Conservation (phyloP, 2,797 vertebrate genomes). For the Rhinophrynus dorsalis region DNA sequence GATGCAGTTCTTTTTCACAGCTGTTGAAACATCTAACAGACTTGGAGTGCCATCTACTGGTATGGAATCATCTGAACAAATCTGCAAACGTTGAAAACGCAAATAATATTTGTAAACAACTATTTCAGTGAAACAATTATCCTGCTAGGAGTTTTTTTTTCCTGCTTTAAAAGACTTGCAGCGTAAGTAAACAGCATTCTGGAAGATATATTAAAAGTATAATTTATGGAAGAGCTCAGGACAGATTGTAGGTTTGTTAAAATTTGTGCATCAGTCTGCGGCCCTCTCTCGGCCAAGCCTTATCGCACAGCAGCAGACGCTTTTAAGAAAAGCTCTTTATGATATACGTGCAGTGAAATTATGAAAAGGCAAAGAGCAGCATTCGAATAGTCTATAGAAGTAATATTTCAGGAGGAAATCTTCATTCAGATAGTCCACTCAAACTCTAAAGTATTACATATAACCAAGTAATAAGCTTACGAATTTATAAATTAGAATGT, state of each 20-base stretch:
- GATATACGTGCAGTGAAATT: conserved; percentile 49
- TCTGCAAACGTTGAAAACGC: background rate
- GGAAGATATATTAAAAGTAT: conserved; percentile 30
- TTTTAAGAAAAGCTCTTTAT: conserved; percentile 48
- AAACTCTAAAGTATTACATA: conserved; percentile 34
- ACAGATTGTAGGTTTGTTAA: conserved; percentile 44
- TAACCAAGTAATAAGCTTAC: conserved; percentile 34
- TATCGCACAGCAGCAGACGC: conserved; percentile 42
- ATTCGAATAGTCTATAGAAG: conserved; percentile 30
- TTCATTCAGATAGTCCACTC: conserved; percentile 43
- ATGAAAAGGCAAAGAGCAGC: conserved; percentile 39
- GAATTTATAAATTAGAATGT: conserved; percentile 41
- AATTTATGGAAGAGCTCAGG: conserved; percentile 25
- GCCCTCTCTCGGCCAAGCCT: conserved; percentile 11
- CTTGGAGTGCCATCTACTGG: conserved; percentile 35
- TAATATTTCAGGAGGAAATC: conserved; percentile 45
- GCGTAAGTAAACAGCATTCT: conserved; percentile 38
- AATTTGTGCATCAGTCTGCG: conserved; percentile 39
- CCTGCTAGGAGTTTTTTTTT: conserved; percentile 2
- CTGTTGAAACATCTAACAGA: background rate
- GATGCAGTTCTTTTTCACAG: background rate
- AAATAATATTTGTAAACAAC: conserved; percentile 18
- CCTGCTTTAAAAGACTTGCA: conserved; percentile 26
- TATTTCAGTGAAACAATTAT: conserved; percentile 29
- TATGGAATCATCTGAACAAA: background rate